A percentile compares a stretch with the other conserved stretches of the same genome.
Conservation (phyloP, 2,888 invertebrate genomes). For the Mylabris sibirica region DNA sequence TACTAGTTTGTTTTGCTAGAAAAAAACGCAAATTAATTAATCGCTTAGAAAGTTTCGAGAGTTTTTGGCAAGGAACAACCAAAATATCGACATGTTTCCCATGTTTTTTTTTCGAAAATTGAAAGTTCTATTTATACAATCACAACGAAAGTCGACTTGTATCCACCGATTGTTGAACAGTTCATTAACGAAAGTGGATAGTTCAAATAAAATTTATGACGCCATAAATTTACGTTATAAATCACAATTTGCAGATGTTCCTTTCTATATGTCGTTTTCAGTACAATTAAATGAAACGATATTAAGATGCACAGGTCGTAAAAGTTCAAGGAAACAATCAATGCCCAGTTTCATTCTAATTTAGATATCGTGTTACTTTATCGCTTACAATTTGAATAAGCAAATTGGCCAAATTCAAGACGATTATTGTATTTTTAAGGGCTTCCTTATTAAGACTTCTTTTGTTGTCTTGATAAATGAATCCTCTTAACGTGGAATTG, state of each 20-base stretch:
- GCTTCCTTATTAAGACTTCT: no score
- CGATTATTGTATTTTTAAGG: no score
- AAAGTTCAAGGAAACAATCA: neutral
- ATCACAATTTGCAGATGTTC: neutral
- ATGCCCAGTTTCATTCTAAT: neutral
- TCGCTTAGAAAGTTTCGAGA: no score
- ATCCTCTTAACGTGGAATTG: no score
- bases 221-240: neutral
- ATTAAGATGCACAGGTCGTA: neutral
- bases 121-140: no score
- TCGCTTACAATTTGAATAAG: neutral
- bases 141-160: no score
- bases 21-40: neutral
- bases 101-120: no score
- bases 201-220: conserved; percentile 18
- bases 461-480: no score
- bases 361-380: neutral
- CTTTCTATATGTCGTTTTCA: neutral
- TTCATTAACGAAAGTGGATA: conserved; percentile 25
- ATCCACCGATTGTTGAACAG: neutral
- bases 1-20: neutral
- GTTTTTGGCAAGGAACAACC: no score
- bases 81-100: neutral
- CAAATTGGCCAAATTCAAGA: no score
- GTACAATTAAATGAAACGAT: no score